Conservation (phyloP, 2,113 vertebrate species). For the Pseudorectes ferrugineus region DNA sequence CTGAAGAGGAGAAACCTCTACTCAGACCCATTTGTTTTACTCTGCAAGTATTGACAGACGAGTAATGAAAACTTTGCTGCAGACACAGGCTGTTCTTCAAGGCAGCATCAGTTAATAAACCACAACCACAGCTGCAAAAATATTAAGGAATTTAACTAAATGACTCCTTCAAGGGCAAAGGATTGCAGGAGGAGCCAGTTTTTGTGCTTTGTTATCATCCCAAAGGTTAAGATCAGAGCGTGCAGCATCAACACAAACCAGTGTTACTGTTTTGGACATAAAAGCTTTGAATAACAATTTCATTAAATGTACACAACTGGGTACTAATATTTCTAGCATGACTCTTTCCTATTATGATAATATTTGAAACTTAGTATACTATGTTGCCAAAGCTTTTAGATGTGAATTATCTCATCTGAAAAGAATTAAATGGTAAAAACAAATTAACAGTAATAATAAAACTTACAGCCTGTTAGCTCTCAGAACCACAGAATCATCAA, state of each 20-base stretch:
- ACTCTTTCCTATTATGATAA: neutral
- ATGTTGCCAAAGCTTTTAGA: neutral
- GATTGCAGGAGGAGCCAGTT: neutral
- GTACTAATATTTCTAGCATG: neutral
- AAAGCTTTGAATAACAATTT: neutral
- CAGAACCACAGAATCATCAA: neutral
- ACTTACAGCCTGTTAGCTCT: neutral
- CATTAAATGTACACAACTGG: neutral
- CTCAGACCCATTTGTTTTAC: slow-evolving; percentile 31
- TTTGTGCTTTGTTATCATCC: neutral
- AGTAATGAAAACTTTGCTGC: slow-evolving; percentile 50
- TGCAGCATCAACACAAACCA: neutral
- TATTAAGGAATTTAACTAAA: slow-evolving; percentile 52
- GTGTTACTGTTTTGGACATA: neutral
- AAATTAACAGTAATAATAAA: neutral
- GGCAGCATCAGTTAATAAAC: slow-evolving; percentile 54
- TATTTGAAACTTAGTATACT: neutral
- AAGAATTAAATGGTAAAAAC: neutral
- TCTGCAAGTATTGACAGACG: slow-evolving; percentile 46
- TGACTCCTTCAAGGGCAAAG: slow-evolving; percentile 24
- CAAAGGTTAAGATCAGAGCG: neutral
- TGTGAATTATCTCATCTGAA: neutral
- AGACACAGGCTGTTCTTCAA: slow-evolving; percentile 24
- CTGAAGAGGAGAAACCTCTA: neutral
- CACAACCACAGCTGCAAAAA: slow-evolving; percentile 52